A percentile compares a stretch with the other conserved stretches of the same genome.
Evolutionary conservation across 2,888 invertebrate genomes (phyloP).

Genomic region (Branchipolynoe longqiensis): DNA sequence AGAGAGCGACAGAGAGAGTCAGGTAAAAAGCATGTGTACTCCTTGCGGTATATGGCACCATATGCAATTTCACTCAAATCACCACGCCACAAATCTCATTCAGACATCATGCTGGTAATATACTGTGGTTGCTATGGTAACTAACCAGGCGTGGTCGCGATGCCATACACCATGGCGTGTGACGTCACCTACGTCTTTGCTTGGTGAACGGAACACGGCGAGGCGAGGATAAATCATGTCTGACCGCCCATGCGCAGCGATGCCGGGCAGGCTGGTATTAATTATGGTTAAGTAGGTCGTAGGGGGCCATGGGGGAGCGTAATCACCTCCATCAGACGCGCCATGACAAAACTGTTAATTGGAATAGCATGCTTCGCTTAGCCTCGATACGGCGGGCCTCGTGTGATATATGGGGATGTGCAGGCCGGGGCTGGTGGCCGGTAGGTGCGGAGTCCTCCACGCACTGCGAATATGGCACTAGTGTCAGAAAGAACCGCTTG

Average conservation of each 20-base stretch:
- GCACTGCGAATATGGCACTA: too few species aligned
- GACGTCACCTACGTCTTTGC: constrained; percentile 40
- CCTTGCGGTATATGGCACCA: too few species aligned
- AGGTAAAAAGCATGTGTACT: too few species aligned
- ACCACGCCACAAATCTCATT: too few species aligned
- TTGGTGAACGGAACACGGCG: constrained; percentile 46
- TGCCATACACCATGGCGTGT: background rate
- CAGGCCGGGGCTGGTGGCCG: too few species aligned
- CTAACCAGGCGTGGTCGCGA: constrained; percentile 15
- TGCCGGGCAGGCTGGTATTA: constrained; percentile 40
- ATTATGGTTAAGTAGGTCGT: constrained; percentile 57
- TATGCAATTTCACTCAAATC: too few species aligned
- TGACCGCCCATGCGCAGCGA: background rate
- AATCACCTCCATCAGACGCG: constrained; percentile 27
- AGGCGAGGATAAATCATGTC: constrained; percentile 29
- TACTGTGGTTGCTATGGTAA: background rate
- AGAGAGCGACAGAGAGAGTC: background rate
- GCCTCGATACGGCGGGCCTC: constrained; percentile 12
- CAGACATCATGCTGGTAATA: background rate
- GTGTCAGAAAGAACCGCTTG: too few species aligned
- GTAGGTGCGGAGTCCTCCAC: too few species aligned
- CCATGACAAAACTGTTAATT: constrained; percentile 55
- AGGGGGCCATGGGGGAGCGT: constrained; percentile 39
- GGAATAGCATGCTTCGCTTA: constrained; percentile 57
- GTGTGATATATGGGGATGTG: too few species aligned